Base-by-base conservation (phyloP, 2,113 vertebrate genomes). In the Callospermophilus lateralis region DNA sequence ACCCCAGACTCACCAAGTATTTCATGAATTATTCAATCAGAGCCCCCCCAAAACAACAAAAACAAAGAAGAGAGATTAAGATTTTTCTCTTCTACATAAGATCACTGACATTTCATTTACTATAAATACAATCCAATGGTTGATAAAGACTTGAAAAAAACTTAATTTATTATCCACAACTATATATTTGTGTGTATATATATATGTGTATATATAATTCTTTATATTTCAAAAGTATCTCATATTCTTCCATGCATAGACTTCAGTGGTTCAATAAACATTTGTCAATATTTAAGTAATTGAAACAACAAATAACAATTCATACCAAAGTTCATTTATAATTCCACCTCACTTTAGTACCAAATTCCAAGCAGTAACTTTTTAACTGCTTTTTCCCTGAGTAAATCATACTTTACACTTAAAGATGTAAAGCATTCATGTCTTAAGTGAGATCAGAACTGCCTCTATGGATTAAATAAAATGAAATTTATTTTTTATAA, bases 401-500 rank as follows among this genome's bases (percentile, higher is more conserved):
- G 96, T 84, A 87, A 95, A 74, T 39, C 42, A 65, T 80, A 63
- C 95, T 97, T 96, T 84, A 91, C 48, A 67, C 45, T 93, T 81
- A 92, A 73, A 93, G 24, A 63, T 84, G 51, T 93, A 96, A 96
- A 93, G 95, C 83, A 55, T 39, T 90, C 81, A 79, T 84, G n/a
- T 53, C 67, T 15, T 72, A 42, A 65, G 37, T 90, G 20, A 96
- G 13, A 94, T 92, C 28, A 94, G 53, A 85, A 48, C 58, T 87
- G 28, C 68, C 86, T 88, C 58, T 78, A 77, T 76, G 77, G 97
- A 98, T 84, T 94, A 97, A 84, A 0, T 98, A 72, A 98, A 93
- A 94, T 96, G 92, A 97, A 67, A 94, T 84, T 70, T 96, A 68
- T 97, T 98, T 98, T 45, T 98, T 98, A 98, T 98, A 98, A 99